These are phyloP conservation scores for Epinephelus malabaricus DNA, from an alignment of 2,797 vertebrate species.

Conservation along the genomic window DNA sequence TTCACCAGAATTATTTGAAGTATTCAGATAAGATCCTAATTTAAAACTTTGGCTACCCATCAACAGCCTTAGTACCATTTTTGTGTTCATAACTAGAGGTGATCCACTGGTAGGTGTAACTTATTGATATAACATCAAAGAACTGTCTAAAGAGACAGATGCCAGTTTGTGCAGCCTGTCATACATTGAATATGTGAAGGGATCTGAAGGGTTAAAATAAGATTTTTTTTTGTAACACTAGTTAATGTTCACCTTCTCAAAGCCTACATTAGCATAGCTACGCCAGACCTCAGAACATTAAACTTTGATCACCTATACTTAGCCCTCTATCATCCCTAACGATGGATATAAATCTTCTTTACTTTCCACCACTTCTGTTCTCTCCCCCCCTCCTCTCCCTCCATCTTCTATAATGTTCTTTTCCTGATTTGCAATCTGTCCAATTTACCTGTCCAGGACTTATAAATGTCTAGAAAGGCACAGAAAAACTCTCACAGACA, in stretches of 20 bases:
- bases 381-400: background rate
- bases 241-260: conserved; percentile 10
- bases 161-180: background rate
- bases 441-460: background rate
- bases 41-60: too few species aligned
- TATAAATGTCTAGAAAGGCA: background rate
- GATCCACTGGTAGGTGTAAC: too few species aligned
- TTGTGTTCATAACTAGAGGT: background rate
- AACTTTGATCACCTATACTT: conserved; percentile 13
- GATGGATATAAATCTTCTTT: conserved; percentile 30
- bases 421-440: background rate
- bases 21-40: background rate
- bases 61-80: background rate
- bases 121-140: too few species aligned
- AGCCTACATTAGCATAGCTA: conserved; percentile 11
- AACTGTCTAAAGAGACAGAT: background rate
- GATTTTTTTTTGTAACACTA: background rate
- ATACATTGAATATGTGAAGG: background rate
- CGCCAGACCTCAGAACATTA: background rate
- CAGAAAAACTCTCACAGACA: background rate
- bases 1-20: background rate
- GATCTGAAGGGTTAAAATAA: background rate
- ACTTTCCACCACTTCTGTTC: conserved; percentile 1
- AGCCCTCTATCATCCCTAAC: conserved; percentile 12
- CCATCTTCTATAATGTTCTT: background rate